Base-by-base conservation (phyloP, 2,888 invertebrate genomes). In the Epistrophe grossulariae region DNA sequence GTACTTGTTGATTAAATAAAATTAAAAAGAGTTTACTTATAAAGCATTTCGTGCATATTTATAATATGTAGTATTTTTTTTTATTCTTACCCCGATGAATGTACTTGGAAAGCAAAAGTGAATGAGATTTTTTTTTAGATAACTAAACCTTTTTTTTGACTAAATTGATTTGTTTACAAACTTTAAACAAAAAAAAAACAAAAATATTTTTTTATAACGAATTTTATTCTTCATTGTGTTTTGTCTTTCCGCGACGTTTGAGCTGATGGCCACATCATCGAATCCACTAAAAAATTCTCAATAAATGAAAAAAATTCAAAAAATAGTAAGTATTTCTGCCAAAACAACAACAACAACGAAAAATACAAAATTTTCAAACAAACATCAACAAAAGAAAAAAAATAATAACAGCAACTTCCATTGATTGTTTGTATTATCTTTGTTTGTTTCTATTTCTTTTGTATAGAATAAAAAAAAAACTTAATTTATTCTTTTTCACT, bases 211-310 rank as follows among this genome's bases (percentile, higher is more conserved):
- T 91, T 91, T 91, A 87, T 87, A 87, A 87, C 83, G 79, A 87
- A 83, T 87, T 83, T 87, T 87, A 87, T 91, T 92, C 91, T 91
- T 91, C 91, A 92, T 93, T 93, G 93, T 93, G 92, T 92, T 93
- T 93, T 93, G 93, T 93, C 93, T 93, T 93, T 93, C 93, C 92
- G 92, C 92, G 92, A 93, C 93, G 92, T 92, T 92, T 93, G 92
- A 92, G 92, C 92, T 92, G 93, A 92, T 91, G 92, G 92, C 92
- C 91, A 91, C 91, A 91, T 88, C 83, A 87, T 90, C 91, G 92
- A 92, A 90, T 91, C 90, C 91, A 91, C 90, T 90, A 91, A 91
- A 91, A 90, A 91, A 90, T 91, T 91, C 91, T 90, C 91, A 91
- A 91, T 90, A 92, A 90, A 90, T 91, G 90, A 89, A 90, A 89